A percentile compares a stretch with the other conserved stretches of the same genome.
Evolutionary conservation across 2,113 vertebrate genomes (phyloP).

Genomic region (Clarias batrachus): DNA sequence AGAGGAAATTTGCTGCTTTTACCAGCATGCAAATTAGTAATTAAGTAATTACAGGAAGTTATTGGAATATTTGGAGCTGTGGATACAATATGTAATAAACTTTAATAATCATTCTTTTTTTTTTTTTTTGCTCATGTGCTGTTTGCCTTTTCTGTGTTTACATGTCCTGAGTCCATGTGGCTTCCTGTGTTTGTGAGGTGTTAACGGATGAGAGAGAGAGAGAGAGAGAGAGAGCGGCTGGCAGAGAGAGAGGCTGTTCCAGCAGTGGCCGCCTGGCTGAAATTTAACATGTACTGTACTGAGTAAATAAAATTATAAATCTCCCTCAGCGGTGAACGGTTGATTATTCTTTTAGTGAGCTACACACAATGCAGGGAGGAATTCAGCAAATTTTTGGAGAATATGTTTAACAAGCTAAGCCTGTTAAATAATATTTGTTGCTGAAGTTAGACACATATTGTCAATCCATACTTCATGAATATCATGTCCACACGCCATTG

Average conservation of each 20-base stretch:
- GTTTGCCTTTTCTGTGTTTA: constrained; percentile 8
- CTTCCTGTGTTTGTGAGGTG: constrained; percentile 50
- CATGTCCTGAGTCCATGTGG: not conserved
- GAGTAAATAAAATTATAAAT: not conserved
- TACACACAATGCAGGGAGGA: not conserved
- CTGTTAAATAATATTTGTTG: not conserved
- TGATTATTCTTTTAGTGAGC: not conserved
- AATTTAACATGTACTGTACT: not conserved
- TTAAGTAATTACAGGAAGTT: not conserved
- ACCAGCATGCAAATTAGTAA: not conserved
- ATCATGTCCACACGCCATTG: no score
- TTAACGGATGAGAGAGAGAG: not conserved
- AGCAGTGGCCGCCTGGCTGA: not conserved
- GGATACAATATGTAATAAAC: not conserved
- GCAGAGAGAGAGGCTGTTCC: not conserved
- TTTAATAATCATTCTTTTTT: not conserved
- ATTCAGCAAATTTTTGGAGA: not conserved
- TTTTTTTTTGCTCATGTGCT: not conserved
- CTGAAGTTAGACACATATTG: no score
- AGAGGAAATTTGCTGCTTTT: not conserved
- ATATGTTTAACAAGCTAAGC: not conserved
- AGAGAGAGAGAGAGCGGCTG: not conserved
- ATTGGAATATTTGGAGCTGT: not conserved
- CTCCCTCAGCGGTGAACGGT: not conserved
- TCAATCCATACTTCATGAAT: no score